A percentile compares a stretch with the other conserved stretches of the same genome.
phyloP scores from a whole-genome alignment of 2,113 vertebrate genomes.

The Mesitornis unicolor region DNA sequence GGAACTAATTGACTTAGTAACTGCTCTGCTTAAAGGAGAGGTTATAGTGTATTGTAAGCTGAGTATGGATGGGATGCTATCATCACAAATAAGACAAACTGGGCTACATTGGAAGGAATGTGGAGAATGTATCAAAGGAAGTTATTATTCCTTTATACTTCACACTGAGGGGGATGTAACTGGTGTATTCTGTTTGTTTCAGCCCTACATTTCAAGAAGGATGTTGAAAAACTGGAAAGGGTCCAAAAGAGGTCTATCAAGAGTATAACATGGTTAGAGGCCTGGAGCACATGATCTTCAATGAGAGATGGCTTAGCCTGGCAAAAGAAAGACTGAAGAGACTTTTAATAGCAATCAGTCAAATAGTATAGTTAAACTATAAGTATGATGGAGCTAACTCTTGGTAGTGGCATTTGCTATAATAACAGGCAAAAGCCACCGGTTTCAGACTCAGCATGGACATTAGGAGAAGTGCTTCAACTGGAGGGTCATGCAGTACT shows the following conservation, averaged over 20 bases:
- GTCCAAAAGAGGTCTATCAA: not conserved
- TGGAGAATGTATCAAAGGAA: not conserved
- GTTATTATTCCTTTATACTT: not conserved
- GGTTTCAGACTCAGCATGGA: not conserved
- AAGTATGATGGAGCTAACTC: not conserved
- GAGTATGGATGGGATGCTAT: not conserved
- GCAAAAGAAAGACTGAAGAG: not conserved
- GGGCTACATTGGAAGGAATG: not conserved
- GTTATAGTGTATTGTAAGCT: not conserved
- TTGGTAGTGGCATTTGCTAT: not conserved
- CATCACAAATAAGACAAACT: not conserved
- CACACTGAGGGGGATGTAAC: not conserved
- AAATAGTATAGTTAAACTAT: not conserved
- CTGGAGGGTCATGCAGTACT: not conserved
- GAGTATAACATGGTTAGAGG: not conserved
- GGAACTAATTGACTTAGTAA: not conserved
- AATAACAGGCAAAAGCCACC: not conserved
- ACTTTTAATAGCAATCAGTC: not conserved
- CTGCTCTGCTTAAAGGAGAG: not conserved
- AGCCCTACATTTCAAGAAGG: not conserved
- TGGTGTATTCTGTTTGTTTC: not conserved
- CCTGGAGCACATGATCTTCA: not conserved
- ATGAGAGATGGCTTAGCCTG: not conserved
- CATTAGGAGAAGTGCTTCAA: not conserved
- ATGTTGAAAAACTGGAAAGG: not conserved